These are phyloP conservation scores for Antheraea yamamai DNA, from an alignment of 2,888 invertebrate species.

Conservation along the genomic window DNA sequence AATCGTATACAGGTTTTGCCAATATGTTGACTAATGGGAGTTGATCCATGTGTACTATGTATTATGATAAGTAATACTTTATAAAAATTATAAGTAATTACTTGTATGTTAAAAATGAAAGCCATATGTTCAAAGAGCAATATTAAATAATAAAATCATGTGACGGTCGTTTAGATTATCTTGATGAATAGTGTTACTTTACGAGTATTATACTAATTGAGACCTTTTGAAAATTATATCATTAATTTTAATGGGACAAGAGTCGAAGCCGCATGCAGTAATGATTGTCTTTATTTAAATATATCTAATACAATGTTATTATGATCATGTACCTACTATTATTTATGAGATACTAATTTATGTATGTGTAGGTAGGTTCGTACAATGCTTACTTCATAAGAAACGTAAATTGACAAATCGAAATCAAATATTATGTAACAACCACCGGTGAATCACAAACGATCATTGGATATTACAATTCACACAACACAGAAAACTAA, in stretches of 20 bases:
- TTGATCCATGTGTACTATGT: background rate
- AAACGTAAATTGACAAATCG: background rate
- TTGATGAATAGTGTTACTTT: background rate
- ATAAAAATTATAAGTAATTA: background rate
- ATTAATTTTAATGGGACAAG: background rate
- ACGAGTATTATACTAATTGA: background rate
- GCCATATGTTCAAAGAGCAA: background rate
- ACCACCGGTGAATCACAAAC: conserved; percentile 16
- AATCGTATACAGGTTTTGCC: background rate
- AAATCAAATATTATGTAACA: conserved; percentile 15
- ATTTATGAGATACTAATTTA: conserved; percentile 8
- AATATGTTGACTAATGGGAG: background rate
- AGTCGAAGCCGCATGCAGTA: conserved; percentile 1
- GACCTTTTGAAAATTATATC: background rate
- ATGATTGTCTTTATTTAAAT: background rate
- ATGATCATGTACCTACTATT: background rate
- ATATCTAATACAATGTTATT: background rate
- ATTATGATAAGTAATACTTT: background rate
- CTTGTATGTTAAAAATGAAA: conserved; percentile 5
- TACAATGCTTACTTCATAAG: conserved; percentile 5
- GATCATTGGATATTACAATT: conserved; percentile 17
- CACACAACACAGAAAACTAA: conserved; percentile 21
- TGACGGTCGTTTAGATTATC: background rate
- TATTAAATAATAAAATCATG: background rate
- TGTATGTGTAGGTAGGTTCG: conserved; percentile 13